Conservation (phyloP, 2,888 invertebrate species). For the Cheiracanthium punctorium region DNA sequence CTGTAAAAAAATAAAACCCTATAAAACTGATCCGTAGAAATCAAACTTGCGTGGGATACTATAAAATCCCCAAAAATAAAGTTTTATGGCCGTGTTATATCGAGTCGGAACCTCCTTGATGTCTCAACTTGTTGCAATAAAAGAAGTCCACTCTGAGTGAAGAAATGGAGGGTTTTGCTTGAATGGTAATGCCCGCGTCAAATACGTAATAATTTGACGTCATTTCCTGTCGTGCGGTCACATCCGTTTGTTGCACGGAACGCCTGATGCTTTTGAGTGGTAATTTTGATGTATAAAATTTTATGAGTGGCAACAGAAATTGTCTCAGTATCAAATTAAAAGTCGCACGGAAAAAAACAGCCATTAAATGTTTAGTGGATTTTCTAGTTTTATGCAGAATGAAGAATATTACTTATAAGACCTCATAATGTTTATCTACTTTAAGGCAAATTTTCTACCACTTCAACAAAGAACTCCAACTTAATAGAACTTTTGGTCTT, state of each 20-base stretch:
- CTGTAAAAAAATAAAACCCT: background rate
- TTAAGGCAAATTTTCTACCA: too few species aligned
- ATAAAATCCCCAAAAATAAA: conserved; percentile 51
- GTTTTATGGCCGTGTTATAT: conserved; percentile 60
- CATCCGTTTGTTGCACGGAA: conserved; percentile 49
- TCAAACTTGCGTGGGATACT: conserved; percentile 27
- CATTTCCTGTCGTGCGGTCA: conserved; percentile 64
- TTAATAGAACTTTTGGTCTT: too few species aligned
- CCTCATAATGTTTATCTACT: too few species aligned
- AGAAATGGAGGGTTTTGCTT: conserved; percentile 46
- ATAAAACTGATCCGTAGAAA: conserved; percentile 1
- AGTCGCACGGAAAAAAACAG: too few species aligned
- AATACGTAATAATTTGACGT: conserved; percentile 68
- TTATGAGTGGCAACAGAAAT: too few species aligned
- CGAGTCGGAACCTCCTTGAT: conserved; percentile 29
- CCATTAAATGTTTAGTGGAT: too few species aligned
- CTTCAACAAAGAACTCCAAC: too few species aligned
- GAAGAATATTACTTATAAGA: too few species aligned
- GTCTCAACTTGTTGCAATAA: conserved; percentile 65
- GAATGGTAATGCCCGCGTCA: conserved; percentile 63
- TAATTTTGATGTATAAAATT: background rate
- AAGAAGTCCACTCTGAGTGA: conserved; percentile 11
- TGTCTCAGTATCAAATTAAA: too few species aligned
- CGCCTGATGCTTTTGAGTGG: background rate
- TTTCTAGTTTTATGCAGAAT: too few species aligned